These are phyloP conservation scores for Girardinus metallicus DNA, from an alignment of 2,797 vertebrate species.

Conservation along the genomic window DNA sequence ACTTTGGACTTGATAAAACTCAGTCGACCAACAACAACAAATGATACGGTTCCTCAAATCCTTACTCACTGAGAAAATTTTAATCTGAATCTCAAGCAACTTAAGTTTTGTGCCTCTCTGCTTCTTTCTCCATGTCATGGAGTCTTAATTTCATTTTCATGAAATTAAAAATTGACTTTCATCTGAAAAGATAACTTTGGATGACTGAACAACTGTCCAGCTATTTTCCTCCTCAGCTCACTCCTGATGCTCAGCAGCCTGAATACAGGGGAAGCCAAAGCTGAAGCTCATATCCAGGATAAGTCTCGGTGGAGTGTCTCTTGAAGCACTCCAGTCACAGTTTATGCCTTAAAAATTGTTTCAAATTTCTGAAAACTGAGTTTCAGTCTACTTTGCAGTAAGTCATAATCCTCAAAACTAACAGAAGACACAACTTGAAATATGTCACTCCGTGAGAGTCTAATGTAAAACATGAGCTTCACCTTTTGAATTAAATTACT, in stretches of 20 bases:
- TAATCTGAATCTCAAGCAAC: background rate
- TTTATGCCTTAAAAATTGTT: background rate
- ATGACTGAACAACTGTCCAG: background rate
- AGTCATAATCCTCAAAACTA: background rate
- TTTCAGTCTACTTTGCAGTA: background rate
- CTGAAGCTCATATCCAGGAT: background rate
- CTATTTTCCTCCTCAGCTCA: background rate
- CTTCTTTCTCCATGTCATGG: background rate
- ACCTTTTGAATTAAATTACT: background rate
- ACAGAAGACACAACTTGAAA: background rate
- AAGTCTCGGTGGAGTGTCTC: background rate
- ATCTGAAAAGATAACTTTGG: background rate
- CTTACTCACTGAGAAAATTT: background rate
- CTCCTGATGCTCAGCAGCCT: background rate
- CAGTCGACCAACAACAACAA: background rate
- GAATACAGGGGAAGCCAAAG: background rate
- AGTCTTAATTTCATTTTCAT: background rate
- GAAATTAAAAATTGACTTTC: background rate
- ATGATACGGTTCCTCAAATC: background rate
- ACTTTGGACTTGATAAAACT: background rate
- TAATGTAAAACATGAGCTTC: background rate
- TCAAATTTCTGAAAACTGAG: background rate
- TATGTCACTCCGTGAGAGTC: background rate
- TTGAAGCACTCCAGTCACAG: background rate
- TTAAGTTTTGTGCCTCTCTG: background rate